Evolutionary conservation across 2,888 invertebrate genomes (phyloP).

Genomic region (Teleogryllus oceanicus): DNA sequence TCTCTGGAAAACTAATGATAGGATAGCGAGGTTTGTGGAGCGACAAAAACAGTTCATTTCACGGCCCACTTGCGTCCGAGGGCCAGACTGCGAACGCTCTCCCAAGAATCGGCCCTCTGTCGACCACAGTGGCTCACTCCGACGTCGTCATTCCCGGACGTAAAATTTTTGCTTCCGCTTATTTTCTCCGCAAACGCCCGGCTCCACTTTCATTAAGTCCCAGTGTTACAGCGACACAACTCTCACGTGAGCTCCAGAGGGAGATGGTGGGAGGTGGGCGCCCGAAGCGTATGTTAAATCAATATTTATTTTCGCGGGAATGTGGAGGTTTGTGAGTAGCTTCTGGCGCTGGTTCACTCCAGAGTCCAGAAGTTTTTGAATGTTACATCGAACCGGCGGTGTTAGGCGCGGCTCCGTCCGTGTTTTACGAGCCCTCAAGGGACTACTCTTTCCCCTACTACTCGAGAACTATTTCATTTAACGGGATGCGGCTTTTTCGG

Average conservation of each 20-base stretch:
- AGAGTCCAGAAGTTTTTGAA: not conserved
- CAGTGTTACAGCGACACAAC: not conserved
- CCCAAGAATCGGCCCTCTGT: not conserved
- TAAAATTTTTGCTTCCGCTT: not conserved
- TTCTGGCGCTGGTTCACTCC: not conserved
- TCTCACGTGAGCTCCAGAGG: not conserved
- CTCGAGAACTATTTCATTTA: not conserved
- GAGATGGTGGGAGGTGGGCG: no score
- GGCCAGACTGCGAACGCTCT: not conserved
- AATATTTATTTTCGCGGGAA: not conserved
- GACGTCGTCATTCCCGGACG: no score
- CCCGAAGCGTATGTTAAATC: not conserved
- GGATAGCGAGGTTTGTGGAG: not conserved
- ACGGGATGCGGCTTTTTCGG: not conserved
- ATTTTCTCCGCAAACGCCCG: not conserved
- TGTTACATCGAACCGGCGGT: not conserved
- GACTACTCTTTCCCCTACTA: not conserved
- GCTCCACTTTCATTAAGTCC: not conserved
- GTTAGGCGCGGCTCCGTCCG: not conserved
- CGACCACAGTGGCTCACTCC: not conserved
- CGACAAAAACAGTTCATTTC: slow-evolving; percentile 2
- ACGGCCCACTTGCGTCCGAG: not conserved
- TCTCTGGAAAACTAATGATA: slow-evolving; percentile 18
- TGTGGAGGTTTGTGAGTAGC: not conserved
- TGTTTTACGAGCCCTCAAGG: not conserved